Percentiles rank a stretch among this genome's conserved stretches.
phyloP scores from a whole-genome alignment of 2,888 invertebrate genomes.

The Saturnia japonica region DNA sequence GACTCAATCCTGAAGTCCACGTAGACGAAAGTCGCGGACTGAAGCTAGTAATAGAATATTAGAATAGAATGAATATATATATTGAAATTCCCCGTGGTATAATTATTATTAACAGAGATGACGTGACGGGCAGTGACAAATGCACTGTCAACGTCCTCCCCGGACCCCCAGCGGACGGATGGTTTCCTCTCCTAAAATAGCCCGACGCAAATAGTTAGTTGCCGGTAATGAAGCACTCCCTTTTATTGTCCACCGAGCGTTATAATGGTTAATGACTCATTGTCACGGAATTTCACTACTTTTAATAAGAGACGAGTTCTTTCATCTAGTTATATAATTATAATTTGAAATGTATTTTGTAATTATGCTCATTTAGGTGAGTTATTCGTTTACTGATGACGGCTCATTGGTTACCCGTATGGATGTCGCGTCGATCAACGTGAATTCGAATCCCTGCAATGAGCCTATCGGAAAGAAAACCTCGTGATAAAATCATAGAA shows the following conservation, averaged over 20 bases:
- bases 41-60: background rate
- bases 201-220: slow-evolving; percentile 45
- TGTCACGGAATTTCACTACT: background rate
- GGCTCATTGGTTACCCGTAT: no score
- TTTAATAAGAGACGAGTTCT: background rate
- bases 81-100: background rate
- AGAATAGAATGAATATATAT: background rate
- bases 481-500: no score
- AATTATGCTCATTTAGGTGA: background rate
- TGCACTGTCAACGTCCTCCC: slow-evolving; percentile 38
- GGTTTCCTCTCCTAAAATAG: slow-evolving; percentile 57
- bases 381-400: no score
- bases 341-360: background rate
- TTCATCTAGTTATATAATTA: background rate
- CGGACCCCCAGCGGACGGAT: slow-evolving; percentile 63
- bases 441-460: no score
- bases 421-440: no score
- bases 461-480: no score
- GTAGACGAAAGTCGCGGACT: no score
- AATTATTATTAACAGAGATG: background rate
- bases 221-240: slow-evolving; percentile 36
- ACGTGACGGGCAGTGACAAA: slow-evolving; percentile 5
- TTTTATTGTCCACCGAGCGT: slow-evolving; percentile 30
- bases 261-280: slow-evolving; percentile 30
- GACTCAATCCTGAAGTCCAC: no score